Conservation (phyloP, 2,113 vertebrate genomes). For the Riparia riparia region DNA sequence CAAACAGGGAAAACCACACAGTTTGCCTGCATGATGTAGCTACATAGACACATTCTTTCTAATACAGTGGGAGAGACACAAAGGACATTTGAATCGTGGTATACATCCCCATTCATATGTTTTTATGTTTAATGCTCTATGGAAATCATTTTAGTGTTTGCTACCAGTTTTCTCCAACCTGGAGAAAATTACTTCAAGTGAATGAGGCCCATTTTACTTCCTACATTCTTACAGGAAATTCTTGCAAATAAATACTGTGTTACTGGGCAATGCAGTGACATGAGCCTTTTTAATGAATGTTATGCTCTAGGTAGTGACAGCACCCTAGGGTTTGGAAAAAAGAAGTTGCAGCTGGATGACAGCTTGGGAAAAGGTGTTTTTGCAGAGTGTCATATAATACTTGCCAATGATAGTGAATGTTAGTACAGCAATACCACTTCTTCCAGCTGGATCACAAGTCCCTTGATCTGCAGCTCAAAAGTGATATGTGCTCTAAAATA, state of each 20-base stretch:
- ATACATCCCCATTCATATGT: background rate
- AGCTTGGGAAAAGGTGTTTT: background rate
- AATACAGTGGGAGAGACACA: background rate
- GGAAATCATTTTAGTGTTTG: background rate
- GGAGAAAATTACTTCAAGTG: background rate
- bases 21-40: background rate
- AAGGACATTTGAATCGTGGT: background rate
- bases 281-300: background rate
- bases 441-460: background rate
- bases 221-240: background rate
- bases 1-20: background rate
- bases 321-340: background rate
- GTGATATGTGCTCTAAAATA: background rate
- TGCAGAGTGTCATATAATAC: background rate
- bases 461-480: background rate
- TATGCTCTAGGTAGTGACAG: background rate
- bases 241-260: background rate
- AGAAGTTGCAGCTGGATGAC: background rate
- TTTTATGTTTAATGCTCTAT: background rate
- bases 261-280: background rate
- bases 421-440: background rate
- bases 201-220: background rate
- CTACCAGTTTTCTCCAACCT: background rate
- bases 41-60: background rate
- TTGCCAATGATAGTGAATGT: background rate